These are phyloP conservation scores for Sakesphorus luctuosus DNA, from an alignment of 2,113 vertebrate genomes.

Conservation along the genomic window DNA sequence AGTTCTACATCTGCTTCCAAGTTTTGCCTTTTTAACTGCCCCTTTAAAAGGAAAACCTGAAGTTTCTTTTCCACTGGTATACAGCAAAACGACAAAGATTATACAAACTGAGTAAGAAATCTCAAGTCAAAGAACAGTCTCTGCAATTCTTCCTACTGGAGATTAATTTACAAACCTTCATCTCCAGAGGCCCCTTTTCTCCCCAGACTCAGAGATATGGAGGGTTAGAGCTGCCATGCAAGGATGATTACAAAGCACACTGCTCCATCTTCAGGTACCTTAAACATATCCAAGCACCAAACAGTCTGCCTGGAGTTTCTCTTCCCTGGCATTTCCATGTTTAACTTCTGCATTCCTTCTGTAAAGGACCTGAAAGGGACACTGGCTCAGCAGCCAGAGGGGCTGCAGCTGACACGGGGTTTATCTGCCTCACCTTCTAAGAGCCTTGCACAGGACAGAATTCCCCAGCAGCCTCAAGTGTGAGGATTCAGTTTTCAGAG, in stretches of 20 bases:
- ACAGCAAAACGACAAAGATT: not conserved
- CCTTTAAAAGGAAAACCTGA: not conserved
- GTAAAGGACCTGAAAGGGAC: not conserved
- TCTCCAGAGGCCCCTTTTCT: not conserved
- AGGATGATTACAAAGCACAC: rapidly evolving
- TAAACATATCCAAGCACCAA: not conserved
- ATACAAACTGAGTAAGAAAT: not conserved
- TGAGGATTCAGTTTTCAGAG: not conserved
- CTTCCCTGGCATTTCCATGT: not conserved
- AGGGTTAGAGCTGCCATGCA: not conserved
- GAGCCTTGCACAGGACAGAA: not conserved
- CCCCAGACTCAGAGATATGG: not conserved
- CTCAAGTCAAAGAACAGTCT: rapidly evolving
- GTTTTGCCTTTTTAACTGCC: not conserved
- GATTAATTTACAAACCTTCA: not conserved
- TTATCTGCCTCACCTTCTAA: not conserved
- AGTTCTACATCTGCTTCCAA: not conserved
- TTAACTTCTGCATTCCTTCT: not conserved
- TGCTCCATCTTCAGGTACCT: not conserved
- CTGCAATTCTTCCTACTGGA: not conserved
- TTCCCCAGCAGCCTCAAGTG: not conserved
- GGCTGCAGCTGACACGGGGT: not conserved
- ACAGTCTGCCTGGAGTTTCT: not conserved
- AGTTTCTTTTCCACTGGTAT: not conserved
- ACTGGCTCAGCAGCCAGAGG: not conserved